Evolutionary conservation across 2,888 invertebrate species (phyloP), one percentile per base, ranked within the genome.

Genomic region (Orgyia antiqua): DNA sequence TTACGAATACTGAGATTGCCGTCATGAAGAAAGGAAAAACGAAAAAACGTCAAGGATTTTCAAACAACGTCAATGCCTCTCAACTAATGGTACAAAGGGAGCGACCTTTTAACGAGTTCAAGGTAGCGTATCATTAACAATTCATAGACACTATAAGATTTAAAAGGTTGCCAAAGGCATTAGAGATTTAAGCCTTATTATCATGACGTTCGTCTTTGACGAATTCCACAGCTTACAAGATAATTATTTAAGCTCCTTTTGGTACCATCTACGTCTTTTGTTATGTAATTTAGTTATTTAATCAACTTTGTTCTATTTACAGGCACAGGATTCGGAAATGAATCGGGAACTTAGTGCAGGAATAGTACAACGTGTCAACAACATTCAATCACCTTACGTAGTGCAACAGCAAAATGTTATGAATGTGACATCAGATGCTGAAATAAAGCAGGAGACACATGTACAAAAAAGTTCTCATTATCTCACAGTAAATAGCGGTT

Each of bases 81-180:
- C 91, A 91, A 69, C 75, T 92, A 52, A 80, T 90, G 78, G 89
- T 89, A 41, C 91, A 91, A 58, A 84, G 90, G 52, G 91, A 91
- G 62, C 87, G 89, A 62, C 67, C 89, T 48, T 78, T 67, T 69
- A 83, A 57, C 77, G 89, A 76, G 68, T 84, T 67, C 68, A 87
- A 71, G 78, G 86, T 83, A 75, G 38, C 39, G 41, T 50, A 40
- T 43, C 37, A 48, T 66, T 61, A 61, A 60, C 47, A 65, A 67
- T 69, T 74, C 73, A 75, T 69, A 61, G 63, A 51, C 43, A 48
- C 56, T 66, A 70, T 74, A 74, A 72, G 58, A 65, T 62, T 60
- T 68, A 66, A 69, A 61, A 56, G 62, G 59, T 46, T 70, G 74
- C 68, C 68, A 68, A 58, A 51, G 51, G 35, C 47, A 45, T 45